Conservation (phyloP, 2,888 invertebrate species). For the Malthinus seriepunctatus region DNA sequence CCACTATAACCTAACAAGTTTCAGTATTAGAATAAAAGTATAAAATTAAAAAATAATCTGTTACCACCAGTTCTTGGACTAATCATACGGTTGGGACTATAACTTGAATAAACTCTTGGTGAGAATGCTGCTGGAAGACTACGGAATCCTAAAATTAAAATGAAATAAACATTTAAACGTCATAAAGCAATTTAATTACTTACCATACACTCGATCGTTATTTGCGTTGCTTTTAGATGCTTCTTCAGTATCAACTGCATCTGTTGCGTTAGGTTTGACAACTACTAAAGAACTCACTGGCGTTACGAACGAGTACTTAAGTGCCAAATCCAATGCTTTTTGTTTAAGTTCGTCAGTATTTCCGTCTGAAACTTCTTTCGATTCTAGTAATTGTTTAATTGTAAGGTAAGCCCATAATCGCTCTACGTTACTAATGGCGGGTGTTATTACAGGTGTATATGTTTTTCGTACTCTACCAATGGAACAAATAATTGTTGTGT, state of each 20-base stretch:
- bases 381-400: slow-evolving; percentile 65
- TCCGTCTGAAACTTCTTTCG: slow-evolving; percentile 42
- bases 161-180: no score
- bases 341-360: slow-evolving; percentile 49
- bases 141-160: no score
- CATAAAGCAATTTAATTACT: background rate
- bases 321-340: slow-evolving; percentile 60
- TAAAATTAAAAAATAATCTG: no score
- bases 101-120: no score
- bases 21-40: no score
- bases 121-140: no score
- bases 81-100: no score
- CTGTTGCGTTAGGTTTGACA: slow-evolving; percentile 62
- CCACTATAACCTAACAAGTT: no score
- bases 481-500: background rate
- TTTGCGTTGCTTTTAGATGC: background rate
- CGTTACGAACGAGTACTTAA: slow-evolving; percentile 70
- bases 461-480: background rate
- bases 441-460: slow-evolving; percentile 5
- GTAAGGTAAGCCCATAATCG: slow-evolving; percentile 70
- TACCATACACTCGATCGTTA: background rate
- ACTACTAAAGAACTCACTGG: slow-evolving; percentile 69
- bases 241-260: background rate
- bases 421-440: slow-evolving; percentile 46
- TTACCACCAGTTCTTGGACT: no score